Conservation (phyloP, 2,113 vertebrate species). For the Scomber scombrus region DNA sequence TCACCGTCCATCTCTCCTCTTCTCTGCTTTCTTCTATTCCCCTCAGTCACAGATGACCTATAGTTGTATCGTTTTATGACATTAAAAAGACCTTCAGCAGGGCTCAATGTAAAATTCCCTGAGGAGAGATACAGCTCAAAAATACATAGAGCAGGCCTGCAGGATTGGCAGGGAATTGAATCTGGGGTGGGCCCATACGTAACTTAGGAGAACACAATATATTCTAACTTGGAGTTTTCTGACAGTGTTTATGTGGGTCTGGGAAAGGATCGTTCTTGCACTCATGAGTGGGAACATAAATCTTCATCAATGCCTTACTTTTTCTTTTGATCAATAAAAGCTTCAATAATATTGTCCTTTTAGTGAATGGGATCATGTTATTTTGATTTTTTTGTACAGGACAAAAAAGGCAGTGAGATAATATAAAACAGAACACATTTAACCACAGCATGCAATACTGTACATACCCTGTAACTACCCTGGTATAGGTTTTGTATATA, state of each 20-base stretch:
- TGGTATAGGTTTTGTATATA: background rate
- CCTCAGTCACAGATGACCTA: constrained; percentile 37
- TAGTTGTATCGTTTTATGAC: constrained; percentile 50
- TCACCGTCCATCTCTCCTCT: background rate
- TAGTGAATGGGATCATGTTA: constrained; percentile 27
- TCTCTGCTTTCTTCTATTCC: constrained; percentile 9
- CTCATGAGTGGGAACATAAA: constrained; percentile 65
- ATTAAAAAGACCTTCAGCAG: constrained; percentile 65
- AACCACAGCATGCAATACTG: background rate
- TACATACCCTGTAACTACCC: background rate
- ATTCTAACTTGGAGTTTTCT: constrained; percentile 54
- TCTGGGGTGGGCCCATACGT: constrained; percentile 61
- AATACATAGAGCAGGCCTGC: constrained; percentile 77
- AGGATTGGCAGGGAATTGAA: constrained; percentile 61
- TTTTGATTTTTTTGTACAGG: constrained; percentile 19
- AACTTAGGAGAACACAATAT: constrained; percentile 64
- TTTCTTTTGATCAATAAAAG: constrained; percentile 65
- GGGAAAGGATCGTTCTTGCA: constrained; percentile 63
- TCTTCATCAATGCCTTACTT: constrained; percentile 67
- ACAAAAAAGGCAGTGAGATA: constrained; percentile 5
- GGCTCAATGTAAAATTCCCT: constrained; percentile 51
- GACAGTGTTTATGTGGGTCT: constrained; percentile 73
- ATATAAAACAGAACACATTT: constrained; percentile 43
- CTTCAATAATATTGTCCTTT: constrained; percentile 39
- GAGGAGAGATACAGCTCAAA: constrained; percentile 56